Evolutionary conservation across 2,888 invertebrate genomes (phyloP).

Genomic region (Lasioglossum zephyrum): DNA sequence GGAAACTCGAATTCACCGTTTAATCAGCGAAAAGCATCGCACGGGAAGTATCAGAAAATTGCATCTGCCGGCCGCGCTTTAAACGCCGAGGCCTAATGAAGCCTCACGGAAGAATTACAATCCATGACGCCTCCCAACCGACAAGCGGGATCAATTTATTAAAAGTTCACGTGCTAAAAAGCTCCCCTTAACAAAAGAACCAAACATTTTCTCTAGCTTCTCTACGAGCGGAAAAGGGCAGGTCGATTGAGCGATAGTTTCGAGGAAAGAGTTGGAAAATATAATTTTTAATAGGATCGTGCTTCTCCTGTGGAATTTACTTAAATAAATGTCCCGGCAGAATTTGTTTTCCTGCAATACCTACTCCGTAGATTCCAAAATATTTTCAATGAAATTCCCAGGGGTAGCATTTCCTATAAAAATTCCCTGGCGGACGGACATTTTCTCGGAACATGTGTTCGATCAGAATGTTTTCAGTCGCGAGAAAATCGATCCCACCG

Average conservation of each 20-base stretch:
- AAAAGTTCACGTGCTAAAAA: not conserved
- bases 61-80: conserved; percentile 14
- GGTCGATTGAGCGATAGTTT: not conserved
- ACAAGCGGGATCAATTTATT: not conserved
- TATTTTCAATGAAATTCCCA: not conserved
- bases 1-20: not conserved
- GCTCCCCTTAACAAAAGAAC: not conserved
- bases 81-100: not conserved
- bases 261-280: not conserved
- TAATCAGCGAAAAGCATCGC: not conserved
- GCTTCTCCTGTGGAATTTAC: not conserved
- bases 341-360: not conserved
- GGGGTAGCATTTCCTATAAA: not conserved
- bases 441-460: not conserved
- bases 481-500: not conserved
- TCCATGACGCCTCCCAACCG: not conserved
- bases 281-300: not conserved
- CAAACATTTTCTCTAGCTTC: not conserved
- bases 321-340: not conserved
- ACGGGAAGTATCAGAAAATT: conserved; percentile 14
- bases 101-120: not conserved
- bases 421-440: not conserved
- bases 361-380: not conserved
- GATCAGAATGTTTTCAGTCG: not conserved
- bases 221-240: not conserved